Evolutionary conservation across 2,797 vertebrate species (phyloP), one percentile per base, ranked within the genome.

Genomic region (Darevskia mixta): DNA sequence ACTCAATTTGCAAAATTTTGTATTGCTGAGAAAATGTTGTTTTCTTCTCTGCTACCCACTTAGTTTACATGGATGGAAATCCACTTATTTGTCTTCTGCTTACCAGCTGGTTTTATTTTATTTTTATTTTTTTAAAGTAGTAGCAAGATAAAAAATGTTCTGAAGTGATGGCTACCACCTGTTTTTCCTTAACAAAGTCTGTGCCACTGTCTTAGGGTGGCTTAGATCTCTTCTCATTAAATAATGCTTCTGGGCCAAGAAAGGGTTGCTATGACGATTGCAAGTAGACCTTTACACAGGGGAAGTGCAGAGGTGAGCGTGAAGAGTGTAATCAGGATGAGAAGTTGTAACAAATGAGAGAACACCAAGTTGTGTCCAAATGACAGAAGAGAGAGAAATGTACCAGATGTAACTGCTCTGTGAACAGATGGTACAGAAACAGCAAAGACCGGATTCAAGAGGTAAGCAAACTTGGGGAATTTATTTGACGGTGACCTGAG

Each of bases 251-350:
- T 82, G 72, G 86, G 76, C 29, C 55, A 76, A 82, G 71, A 87
- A 87, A 82, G 69, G 55, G 86, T 87, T 87, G 79, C 79, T 43
- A 87, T 82, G 72, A 79, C 86, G 76, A 87, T 82, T 49, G 29
- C 43, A 58, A 79, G 66, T 32, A 71, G 43, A 79, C 29, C 66
- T 29, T 71, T 45, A 79, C 41, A 79, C 69, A 5, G 32, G 41
- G 4, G 20, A 45, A 82, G 79, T 32, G 79, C 66, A 87, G 72
- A 87, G 71, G 79, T 82, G 79, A 76, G 41, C 10, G 82, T 20
- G 82, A 75, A 72, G 7, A 64, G 29, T 66, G 38, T 35, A 73
- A 81, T 75, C 71, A 79, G 27, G 77, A 86, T 38, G 66, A 79
- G 25, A 38, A 18, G 25, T 66, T 49, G 38, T 35, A 20, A 82